phyloP scores from a whole-genome alignment of 2,797 vertebrate species.

The Sebastes taczanowskii region DNA sequence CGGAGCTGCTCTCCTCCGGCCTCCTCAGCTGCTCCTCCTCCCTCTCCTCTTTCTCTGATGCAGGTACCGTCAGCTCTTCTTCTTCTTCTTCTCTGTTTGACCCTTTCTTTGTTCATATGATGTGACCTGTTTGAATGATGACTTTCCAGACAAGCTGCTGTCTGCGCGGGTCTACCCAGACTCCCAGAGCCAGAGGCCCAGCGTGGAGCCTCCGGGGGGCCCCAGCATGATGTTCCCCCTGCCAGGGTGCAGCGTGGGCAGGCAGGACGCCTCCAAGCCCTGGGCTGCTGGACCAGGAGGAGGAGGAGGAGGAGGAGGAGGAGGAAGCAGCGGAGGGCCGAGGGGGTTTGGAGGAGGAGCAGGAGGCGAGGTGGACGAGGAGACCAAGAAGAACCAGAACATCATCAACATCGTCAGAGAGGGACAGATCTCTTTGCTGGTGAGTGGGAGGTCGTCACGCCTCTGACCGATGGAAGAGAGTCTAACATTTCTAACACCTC shows the following conservation, averaged over 20 bases:
- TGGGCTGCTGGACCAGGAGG: conserved; percentile 75
- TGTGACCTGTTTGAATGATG: neutral
- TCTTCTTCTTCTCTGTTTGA: neutral
- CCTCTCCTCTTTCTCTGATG: conserved; percentile 83
- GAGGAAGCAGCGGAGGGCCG: conserved; percentile 39
- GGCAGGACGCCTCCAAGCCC: conserved; percentile 77
- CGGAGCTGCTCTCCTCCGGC: conserved; percentile 52
- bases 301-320: conserved; percentile 43
- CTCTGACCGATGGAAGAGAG: neutral
- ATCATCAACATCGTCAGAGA: conserved; percentile 96
- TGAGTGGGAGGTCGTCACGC: conserved; percentile 32
- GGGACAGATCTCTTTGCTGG: conserved; percentile 89
- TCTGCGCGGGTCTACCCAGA: conserved; percentile 87
- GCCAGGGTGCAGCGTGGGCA: conserved; percentile 69
- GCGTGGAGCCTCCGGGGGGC: conserved; percentile 76
- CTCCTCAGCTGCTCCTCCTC: conserved; percentile 76
- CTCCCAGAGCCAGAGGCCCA: conserved; percentile 78
- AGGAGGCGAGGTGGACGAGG: conserved; percentile 82
- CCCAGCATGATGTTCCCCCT: conserved; percentile 83
- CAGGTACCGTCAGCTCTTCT: conserved; percentile 66
- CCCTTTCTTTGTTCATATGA: neutral
- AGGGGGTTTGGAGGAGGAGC: conserved; percentile 69
- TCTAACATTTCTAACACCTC: neutral
- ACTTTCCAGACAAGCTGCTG: conserved; percentile 80
- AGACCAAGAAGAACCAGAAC: conserved; percentile 92